Conservation (phyloP, 2,113 vertebrate species). For the Nanorana parkeri region DNA sequence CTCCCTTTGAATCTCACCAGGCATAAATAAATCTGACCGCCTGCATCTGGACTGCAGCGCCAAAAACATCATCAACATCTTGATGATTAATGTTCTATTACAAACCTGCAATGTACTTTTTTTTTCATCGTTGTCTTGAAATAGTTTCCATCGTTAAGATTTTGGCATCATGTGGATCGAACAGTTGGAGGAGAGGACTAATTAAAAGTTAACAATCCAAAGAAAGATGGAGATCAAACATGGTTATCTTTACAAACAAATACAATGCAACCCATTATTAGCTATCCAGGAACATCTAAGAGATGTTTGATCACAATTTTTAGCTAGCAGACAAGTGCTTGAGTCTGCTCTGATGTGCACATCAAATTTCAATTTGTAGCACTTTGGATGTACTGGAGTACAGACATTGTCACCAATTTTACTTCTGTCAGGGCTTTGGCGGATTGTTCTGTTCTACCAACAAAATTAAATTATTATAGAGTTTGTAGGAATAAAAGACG, state of each 20-base stretch:
- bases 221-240: conserved; percentile 64
- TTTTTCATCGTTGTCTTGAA: conserved; percentile 13
- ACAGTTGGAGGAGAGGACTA: conserved; percentile 51
- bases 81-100: conserved; percentile 23
- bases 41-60: conserved; percentile 17
- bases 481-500: conserved; percentile 11
- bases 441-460: background rate
- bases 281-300: conserved; percentile 71
- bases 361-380: conserved; percentile 77
- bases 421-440: background rate
- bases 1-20: conserved; percentile 26
- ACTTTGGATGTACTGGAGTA: conserved; percentile 33
- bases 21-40: conserved; percentile 12
- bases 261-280: conserved; percentile 64
- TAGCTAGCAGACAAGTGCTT: conserved; percentile 71
- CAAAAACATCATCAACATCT: conserved; percentile 5
- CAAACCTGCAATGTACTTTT: conserved; percentile 4
- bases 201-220: conserved; percentile 59
- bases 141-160: conserved; percentile 41
- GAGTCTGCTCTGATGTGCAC: conserved; percentile 68
- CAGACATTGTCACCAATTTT: conserved; percentile 20
- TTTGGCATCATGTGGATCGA: conserved; percentile 52
- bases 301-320: conserved; percentile 74
- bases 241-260: conserved; percentile 65
- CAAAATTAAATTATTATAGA: conserved; percentile 35